A percentile compares a stretch with the other conserved stretches of the same genome.
phyloP scores from a whole-genome alignment of 2,797 vertebrate species.

The Gadopsis bispinosus region DNA sequence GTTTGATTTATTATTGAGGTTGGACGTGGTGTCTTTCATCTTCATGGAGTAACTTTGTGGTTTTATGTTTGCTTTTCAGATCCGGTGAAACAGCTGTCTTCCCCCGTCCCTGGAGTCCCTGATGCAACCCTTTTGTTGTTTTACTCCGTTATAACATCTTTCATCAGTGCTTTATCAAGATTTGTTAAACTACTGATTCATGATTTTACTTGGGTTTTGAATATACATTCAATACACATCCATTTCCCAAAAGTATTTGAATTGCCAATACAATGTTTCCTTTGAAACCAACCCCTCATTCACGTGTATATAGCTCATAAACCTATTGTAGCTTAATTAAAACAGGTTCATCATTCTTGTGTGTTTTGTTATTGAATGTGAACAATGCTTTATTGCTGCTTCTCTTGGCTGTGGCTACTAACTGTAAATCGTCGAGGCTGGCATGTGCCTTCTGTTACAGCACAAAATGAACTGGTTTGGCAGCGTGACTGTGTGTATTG shows the following conservation, averaged over 20 bases:
- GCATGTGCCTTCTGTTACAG: neutral
- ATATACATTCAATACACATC: neutral
- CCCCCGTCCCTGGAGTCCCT: neutral
- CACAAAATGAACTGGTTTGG: slow-evolving; percentile 3
- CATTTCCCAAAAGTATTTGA: slow-evolving; percentile 13
- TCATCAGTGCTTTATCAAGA: slow-evolving; percentile 2
- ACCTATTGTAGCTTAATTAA: neutral
- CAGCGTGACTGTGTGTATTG: slow-evolving; percentile 20
- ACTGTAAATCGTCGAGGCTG: neutral
- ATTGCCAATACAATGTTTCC: slow-evolving; percentile 6
- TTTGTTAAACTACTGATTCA: slow-evolving; percentile 8
- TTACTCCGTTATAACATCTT: slow-evolving; percentile 1
- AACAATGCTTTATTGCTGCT: neutral
- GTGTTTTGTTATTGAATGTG: neutral
- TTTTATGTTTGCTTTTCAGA: slow-evolving; percentile 71
- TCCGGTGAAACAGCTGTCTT: slow-evolving; percentile 71
- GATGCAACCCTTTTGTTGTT: slow-evolving; percentile 28
- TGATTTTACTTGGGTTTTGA: slow-evolving; percentile 3
- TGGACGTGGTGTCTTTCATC: neutral
- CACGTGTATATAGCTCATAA: slow-evolving; percentile 55
- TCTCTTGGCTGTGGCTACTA: neutral
- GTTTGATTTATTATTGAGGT: neutral
- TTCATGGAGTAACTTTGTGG: neutral
- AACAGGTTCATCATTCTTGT: neutral
- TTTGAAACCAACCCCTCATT: slow-evolving; percentile 17